These are phyloP conservation scores for Formica aserva DNA, from an alignment of 2,888 invertebrate genomes.

Conservation along the genomic window DNA sequence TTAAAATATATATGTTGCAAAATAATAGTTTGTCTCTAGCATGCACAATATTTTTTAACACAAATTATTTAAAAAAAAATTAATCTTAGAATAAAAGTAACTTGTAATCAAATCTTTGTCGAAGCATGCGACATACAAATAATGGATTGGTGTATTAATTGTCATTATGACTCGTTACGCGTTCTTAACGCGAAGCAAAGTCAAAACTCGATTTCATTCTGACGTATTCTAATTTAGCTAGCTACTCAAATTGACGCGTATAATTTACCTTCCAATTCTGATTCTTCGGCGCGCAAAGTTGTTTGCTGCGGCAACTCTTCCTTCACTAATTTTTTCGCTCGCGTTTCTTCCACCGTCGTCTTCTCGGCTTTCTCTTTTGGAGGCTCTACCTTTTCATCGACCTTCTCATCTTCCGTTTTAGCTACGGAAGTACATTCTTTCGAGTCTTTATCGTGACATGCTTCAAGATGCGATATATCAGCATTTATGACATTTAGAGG, in stretches of 20 bases:
- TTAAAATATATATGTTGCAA: not conserved
- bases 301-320: conserved; percentile 85
- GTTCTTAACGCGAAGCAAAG: conserved; percentile 10
- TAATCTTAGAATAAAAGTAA: not conserved
- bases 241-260: not conserved
- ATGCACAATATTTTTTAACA: not conserved
- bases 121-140: conserved; percentile 5
- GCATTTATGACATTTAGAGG: conserved; percentile 7
- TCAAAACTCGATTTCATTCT: conserved; percentile 22
- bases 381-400: conserved; percentile 76
- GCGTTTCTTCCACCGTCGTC: conserved; percentile 80
- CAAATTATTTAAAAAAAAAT: not conserved
- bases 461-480: conserved; percentile 41
- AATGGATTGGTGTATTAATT: not conserved
- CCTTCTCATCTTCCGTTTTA: conserved; percentile 80
- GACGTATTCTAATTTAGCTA: not conserved
- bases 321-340: conserved; percentile 77
- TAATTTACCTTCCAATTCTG: conserved; percentile 84
- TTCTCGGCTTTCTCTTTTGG: conserved; percentile 70
- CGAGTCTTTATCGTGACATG: conserved; percentile 42
- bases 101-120: not conserved
- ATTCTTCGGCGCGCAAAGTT: conserved; percentile 84
- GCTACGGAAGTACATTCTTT: conserved; percentile 79
- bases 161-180: not conserved
- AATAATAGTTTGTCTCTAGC: not conserved